Percentiles rank a stretch among this genome's conserved stretches.
Evolutionary conservation across 2,797 vertebrate species (phyloP).

Genomic region (Anolis apletophallus): DNA sequence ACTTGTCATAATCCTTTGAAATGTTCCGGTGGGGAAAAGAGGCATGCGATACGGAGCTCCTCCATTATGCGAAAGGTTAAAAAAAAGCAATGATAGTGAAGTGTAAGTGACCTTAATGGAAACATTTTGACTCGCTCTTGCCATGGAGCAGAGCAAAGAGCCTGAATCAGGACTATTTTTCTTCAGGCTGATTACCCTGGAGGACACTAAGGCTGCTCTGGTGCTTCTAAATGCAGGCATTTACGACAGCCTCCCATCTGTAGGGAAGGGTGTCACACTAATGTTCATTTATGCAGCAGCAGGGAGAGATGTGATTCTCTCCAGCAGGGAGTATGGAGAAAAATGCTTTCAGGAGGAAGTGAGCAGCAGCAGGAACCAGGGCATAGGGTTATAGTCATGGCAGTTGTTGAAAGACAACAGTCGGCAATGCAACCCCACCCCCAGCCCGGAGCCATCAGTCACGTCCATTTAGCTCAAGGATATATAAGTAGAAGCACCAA

Average conservation of each 20-base stretch:
- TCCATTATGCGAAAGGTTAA: conserved; percentile 61
- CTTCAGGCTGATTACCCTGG: conserved; percentile 56
- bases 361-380: background rate
- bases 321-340: conserved; percentile 1
- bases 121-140: conserved; percentile 54
- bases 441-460: too few relatives aligned
- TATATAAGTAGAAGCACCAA: background rate
- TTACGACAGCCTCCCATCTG: conserved; percentile 45
- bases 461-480: background rate
- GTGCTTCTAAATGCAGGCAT: conserved; percentile 53
- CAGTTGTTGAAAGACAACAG: background rate
- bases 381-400: background rate
- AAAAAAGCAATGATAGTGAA: conserved; percentile 59
- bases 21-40: conserved; percentile 29
- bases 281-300: conserved; percentile 7
- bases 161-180: conserved; percentile 57
- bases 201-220: conserved; percentile 48
- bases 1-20: conserved; percentile 14
- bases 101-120: conserved; percentile 64
- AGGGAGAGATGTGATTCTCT: conserved; percentile 13
- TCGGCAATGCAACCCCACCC: too few relatives aligned
- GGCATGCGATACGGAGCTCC: conserved; percentile 61
- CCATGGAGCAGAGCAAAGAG: conserved; percentile 45
- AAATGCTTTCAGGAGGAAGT: background rate
- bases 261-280: conserved; percentile 6